Conservation (phyloP, 2,888 invertebrate species). For the Scrobipalpa atriplicella region DNA sequence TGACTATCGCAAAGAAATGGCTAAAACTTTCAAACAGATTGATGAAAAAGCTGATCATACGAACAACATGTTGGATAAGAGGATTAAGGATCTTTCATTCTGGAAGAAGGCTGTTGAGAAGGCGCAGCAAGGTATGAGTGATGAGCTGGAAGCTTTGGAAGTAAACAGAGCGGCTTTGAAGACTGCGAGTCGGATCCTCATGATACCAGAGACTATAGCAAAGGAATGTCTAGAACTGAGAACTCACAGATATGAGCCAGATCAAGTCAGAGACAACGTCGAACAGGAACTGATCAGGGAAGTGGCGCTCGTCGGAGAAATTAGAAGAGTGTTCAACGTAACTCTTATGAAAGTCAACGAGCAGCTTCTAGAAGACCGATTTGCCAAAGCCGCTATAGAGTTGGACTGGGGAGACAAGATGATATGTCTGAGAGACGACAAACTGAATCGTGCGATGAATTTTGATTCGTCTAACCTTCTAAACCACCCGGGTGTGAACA, state of each 20-base stretch:
- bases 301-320: conserved; percentile 88
- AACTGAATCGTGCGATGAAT: conserved; percentile 84
- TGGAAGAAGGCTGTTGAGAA: conserved; percentile 88
- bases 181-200: conserved; percentile 85
- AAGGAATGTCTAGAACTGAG: conserved; percentile 88
- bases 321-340: conserved; percentile 83
- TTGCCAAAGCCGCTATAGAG: conserved; percentile 90
- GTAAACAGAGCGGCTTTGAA: conserved; percentile 85
- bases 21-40: conserved; percentile 83
- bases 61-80: conserved; percentile 54
- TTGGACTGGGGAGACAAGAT: conserved; percentile 96
- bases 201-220: conserved; percentile 87
- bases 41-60: conserved; percentile 76
- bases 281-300: conserved; percentile 91
- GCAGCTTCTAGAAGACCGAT: conserved; percentile 88
- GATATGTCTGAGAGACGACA: conserved; percentile 88
- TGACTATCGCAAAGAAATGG: conserved; percentile 55
- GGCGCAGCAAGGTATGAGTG: conserved; percentile 83
- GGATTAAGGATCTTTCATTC: conserved; percentile 74
- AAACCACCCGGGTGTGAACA: conserved; percentile 90
- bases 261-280: conserved; percentile 89
- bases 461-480: conserved; percentile 86
- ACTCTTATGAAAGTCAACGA: conserved; percentile 86
- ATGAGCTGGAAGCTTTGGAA: conserved; percentile 86
- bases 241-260: conserved; percentile 87